Percentiles rank a stretch among this genome's conserved stretches.
These are phyloP conservation scores for Aphaenogaster ashmeadi DNA, from an alignment of 1,140 invertebrate species.

Conservation along the genomic window DNA sequence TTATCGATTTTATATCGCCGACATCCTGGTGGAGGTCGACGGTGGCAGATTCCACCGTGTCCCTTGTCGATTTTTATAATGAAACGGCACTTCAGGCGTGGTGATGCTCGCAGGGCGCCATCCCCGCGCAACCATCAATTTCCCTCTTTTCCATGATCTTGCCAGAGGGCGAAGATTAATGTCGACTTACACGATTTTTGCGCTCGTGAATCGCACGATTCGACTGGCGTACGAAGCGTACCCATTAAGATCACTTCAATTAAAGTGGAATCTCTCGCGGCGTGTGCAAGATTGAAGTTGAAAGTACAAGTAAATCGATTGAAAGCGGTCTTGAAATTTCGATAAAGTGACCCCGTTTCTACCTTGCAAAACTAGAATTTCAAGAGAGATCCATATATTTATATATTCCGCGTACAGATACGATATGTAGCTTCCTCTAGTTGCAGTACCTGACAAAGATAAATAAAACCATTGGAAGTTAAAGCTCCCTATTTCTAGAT, in stretches of 20 bases:
- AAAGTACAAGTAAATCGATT: conserved; percentile 19
- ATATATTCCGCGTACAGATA: background rate
- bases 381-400: background rate
- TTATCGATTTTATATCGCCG: conserved; percentile 72
- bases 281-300: background rate
- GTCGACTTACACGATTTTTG: conserved; percentile 69
- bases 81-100: conserved; percentile 67
- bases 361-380: background rate
- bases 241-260: conserved; percentile 55
- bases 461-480: conserved; percentile 34
- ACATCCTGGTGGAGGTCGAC: conserved; percentile 45
- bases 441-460: conserved; percentile 7
- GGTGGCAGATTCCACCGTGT: conserved; percentile 48
- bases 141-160: conserved; percentile 69
- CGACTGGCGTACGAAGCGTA: conserved; percentile 19
- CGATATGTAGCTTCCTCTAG: background rate
- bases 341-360: conserved; percentile 31
- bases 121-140: conserved; percentile 72
- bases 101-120: conserved; percentile 29
- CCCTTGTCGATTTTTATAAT: conserved; percentile 77
- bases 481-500: conserved; percentile 8
- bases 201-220: conserved; percentile 17
- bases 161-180: conserved; percentile 71
- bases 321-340: conserved; percentile 27
- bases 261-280: conserved; percentile 60